phyloP scores from a whole-genome alignment of 2,113 vertebrate species.

The Laticauda laticaudata region DNA sequence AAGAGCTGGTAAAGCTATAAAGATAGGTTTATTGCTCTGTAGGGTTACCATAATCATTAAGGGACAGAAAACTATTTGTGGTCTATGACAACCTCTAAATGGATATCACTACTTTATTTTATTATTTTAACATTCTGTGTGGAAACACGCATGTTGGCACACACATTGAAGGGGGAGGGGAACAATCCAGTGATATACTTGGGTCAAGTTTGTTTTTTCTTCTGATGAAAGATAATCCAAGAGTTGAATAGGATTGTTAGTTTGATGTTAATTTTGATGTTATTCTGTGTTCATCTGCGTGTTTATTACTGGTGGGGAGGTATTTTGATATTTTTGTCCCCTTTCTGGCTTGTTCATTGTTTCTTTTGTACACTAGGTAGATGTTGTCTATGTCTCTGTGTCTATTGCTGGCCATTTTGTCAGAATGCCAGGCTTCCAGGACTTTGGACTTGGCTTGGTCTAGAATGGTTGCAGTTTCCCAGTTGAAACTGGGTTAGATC shows the following conservation, averaged over 20 bases:
- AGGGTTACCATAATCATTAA: not conserved
- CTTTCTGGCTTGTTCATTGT: not conserved
- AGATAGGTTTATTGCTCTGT: not conserved
- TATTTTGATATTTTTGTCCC: not conserved
- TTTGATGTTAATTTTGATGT: not conserved
- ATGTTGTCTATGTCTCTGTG: not conserved
- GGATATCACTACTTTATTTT: not conserved
- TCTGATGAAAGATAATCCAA: not conserved
- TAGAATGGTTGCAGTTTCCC: not conserved
- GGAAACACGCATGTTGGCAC: not conserved
- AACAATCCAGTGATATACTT: not conserved
- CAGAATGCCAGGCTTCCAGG: not conserved
- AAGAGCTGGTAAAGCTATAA: not conserved
- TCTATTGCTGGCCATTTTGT: not conserved
- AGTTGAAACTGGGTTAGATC: not conserved
- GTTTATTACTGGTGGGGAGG: not conserved
- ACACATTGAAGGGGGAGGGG: not conserved
- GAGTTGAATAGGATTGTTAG: not conserved
- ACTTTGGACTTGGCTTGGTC: not conserved
- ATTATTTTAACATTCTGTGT: not conserved
- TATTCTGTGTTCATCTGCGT: not conserved
- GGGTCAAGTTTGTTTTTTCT: not conserved
- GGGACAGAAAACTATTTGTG: not conserved
- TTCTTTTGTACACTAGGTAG: not conserved
- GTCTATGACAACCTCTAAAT: not conserved